Evolutionary conservation across 2,113 vertebrate species (phyloP).

Genomic region (Vanacampus margaritifer): DNA sequence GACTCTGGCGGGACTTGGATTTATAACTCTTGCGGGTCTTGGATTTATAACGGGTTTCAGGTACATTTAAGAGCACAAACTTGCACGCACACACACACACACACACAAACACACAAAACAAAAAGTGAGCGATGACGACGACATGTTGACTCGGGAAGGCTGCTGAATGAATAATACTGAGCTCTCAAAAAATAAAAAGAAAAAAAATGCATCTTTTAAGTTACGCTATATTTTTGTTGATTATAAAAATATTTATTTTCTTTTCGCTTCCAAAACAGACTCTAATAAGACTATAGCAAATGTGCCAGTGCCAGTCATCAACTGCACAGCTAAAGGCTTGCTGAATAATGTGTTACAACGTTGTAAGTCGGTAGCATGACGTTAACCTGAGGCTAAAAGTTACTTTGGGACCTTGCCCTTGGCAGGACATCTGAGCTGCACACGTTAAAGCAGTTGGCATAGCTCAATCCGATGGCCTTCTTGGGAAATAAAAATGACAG

Average conservation of each 20-base stretch:
- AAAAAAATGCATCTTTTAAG: too few relatives aligned
- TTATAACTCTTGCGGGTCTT: too few relatives aligned
- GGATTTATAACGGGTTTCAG: too few relatives aligned
- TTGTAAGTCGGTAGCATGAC: conserved; percentile 15
- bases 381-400: conserved; percentile 49
- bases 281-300: background rate
- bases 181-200: too few relatives aligned
- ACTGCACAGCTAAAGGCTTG: conserved; percentile 16
- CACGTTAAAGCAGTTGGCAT: conserved; percentile 34
- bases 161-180: too few relatives aligned
- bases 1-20: too few relatives aligned
- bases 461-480: conserved; percentile 26
- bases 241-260: background rate
- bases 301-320: conserved; percentile 18
- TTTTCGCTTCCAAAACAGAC: background rate
- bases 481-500: conserved; percentile 42
- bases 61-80: too few relatives aligned
- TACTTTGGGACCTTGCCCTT: conserved; percentile 46
- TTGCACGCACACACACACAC: too few relatives aligned
- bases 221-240: background rate
- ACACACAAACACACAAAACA: too few relatives aligned
- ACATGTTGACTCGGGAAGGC: too few relatives aligned
- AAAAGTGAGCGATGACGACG: too few relatives aligned
- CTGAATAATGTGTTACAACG: conserved; percentile 1
- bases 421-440: conserved; percentile 40